Conservation (phyloP, 1,140 invertebrate genomes). For the Metaphire vulgaris region DNA sequence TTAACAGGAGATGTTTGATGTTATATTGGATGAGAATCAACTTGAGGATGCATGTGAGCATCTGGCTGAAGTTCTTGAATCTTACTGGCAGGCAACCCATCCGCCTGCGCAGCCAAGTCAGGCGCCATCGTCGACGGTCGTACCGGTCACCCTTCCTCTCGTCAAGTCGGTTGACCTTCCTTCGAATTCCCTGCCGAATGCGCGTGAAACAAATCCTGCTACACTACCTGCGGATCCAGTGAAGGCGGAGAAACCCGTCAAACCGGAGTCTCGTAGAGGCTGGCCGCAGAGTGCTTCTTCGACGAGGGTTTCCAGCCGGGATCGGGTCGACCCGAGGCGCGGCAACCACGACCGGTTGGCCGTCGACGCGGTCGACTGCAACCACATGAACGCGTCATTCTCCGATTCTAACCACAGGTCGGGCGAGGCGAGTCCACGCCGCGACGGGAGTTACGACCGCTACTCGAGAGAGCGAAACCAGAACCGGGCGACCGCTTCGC, state of each 20-base stretch:
- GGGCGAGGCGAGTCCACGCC: background rate
- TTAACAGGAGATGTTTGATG: slow-evolving; percentile 87
- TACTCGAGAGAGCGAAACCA: background rate
- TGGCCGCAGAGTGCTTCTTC: no score
- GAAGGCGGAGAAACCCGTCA: no score
- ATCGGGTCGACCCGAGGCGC: no score
- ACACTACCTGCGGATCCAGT: no score
- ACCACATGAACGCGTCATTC: background rate
- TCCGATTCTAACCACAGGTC: background rate
- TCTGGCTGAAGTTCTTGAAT: slow-evolving; percentile 93
- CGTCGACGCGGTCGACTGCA: background rate
- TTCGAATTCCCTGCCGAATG: no score
- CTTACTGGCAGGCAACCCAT: slow-evolving; percentile 96
- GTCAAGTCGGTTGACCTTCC: no score
- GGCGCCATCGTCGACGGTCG: no score
- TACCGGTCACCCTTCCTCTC: no score
- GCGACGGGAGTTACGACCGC: background rate
- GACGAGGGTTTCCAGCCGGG: no score
- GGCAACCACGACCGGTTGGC: no score
- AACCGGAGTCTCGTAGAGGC: no score
- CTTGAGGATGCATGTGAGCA: slow-evolving; percentile 99
- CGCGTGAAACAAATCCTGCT: no score
- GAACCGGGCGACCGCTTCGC: background rate
- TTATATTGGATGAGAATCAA: slow-evolving; percentile 93
- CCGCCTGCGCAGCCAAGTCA: slow-evolving; percentile 59